These are phyloP conservation scores for Mus caroli DNA, from an alignment of 2,797 vertebrate genomes.

Conservation along the genomic window DNA sequence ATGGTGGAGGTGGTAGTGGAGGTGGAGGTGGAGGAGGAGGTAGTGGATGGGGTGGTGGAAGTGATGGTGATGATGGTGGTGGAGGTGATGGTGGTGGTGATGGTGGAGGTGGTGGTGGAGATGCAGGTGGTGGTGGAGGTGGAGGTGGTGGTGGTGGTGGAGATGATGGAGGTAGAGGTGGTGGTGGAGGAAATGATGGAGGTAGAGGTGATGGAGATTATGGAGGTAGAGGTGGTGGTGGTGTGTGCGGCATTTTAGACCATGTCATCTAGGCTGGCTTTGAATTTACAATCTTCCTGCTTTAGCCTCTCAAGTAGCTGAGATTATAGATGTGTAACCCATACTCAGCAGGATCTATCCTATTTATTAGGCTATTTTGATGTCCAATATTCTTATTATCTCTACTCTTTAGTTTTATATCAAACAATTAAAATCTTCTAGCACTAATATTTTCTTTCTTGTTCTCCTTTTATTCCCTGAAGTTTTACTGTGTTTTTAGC, in stretches of 20 bases:
- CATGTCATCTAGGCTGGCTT: background rate
- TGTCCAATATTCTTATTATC: conserved; percentile 34
- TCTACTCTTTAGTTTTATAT: background rate
- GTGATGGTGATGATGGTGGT: too few relatives aligned
- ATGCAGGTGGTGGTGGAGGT: rapidly evolving
- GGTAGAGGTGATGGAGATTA: too few relatives aligned
- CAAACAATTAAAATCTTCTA: conserved; percentile 12
- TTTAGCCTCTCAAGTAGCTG: background rate
- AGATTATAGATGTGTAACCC: background rate
- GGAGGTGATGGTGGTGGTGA: too few relatives aligned
- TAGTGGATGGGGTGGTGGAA: too few relatives aligned
- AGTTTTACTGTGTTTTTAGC: background rate
- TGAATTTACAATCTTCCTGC: background rate
- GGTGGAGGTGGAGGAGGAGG: too few relatives aligned
- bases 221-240: too few relatives aligned
- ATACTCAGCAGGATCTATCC: background rate
- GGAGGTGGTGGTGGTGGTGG: too few relatives aligned
- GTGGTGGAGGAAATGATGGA: too few relatives aligned
- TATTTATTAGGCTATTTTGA: background rate
- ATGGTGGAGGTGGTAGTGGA: too few relatives aligned
- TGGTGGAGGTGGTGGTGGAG: too few relatives aligned
- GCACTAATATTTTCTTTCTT: background rate
- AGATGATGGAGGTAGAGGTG: too few relatives aligned
- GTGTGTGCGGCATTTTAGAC: background rate
- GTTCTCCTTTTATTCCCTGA: background rate